These are phyloP conservation scores for Periophthalmus magnuspinnatus DNA, from an alignment of 2,797 vertebrate species.

Conservation along the genomic window DNA sequence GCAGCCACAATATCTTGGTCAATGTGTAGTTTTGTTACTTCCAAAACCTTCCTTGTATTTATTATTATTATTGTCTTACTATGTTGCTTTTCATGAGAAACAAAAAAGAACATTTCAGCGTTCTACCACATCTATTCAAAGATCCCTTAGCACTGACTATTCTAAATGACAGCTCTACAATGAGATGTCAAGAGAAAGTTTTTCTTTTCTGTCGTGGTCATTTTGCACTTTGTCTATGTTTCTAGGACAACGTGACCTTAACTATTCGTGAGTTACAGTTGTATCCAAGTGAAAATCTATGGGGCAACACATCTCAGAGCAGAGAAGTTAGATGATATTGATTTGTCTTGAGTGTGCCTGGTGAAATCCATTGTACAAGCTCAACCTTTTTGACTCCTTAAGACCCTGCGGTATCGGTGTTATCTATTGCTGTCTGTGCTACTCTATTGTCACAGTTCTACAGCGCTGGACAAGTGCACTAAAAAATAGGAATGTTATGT, in stretches of 20 bases:
- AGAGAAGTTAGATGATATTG: slow-evolving; percentile 20
- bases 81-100: neutral
- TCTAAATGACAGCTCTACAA: neutral
- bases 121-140: neutral
- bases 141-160: neutral
- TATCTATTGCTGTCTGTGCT: neutral
- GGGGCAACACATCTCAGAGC: slow-evolving; percentile 17
- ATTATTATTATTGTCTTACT: neutral
- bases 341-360: slow-evolving; percentile 17
- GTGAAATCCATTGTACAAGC: slow-evolving; percentile 17
- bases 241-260: neutral
- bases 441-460: neutral
- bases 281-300: slow-evolving; percentile 23
- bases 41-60: neutral
- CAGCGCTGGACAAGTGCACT: neutral
- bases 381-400: slow-evolving; percentile 22
- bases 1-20: neutral
- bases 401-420: neutral
- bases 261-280: slow-evolving; percentile 1
- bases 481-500: neutral
- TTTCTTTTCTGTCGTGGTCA: neutral
- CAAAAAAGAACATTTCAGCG: neutral
- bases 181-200: neutral
- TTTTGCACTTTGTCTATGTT: slow-evolving; percentile 6
- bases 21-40: neutral